A percentile compares a stretch with the other conserved stretches of the same genome.
These are phyloP conservation scores for Triplophysa siluroides DNA, from an alignment of 2,113 vertebrate species.

Conservation along the genomic window DNA sequence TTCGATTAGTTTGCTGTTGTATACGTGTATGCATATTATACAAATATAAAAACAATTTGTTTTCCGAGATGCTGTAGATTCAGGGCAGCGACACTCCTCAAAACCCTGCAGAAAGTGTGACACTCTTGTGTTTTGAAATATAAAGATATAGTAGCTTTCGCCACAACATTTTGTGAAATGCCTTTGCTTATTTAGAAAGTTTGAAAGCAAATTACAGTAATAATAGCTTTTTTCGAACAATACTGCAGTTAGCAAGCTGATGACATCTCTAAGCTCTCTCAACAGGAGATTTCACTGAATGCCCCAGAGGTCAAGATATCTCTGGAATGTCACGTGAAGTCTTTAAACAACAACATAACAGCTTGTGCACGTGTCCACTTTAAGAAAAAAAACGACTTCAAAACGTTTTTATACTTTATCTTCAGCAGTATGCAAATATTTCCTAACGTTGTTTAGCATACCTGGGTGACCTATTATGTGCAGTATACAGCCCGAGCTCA, in stretches of 20 bases:
- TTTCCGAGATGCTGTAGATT: background rate
- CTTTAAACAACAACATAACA: background rate
- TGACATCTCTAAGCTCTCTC: background rate
- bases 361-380: too few relatives aligned
- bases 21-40: background rate
- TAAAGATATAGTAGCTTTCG: background rate
- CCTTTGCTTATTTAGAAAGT: background rate
- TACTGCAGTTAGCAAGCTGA: background rate
- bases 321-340: slow-evolving; percentile 36
- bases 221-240: background rate
- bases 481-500: too few relatives aligned
- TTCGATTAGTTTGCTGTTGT: background rate
- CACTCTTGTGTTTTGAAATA: background rate
- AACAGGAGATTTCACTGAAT: slow-evolving; percentile 13
- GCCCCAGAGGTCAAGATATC: slow-evolving; percentile 14
- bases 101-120: too few relatives aligned
- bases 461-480: too few relatives aligned
- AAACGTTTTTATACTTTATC: too few relatives aligned
- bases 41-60: background rate
- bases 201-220: background rate
- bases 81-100: background rate
- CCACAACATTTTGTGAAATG: background rate
- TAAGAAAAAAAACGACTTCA: too few relatives aligned
- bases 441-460: too few relatives aligned
- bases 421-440: too few relatives aligned